These are phyloP conservation scores for Diaphora mendica DNA, from an alignment of 2,888 invertebrate genomes.

Conservation along the genomic window DNA sequence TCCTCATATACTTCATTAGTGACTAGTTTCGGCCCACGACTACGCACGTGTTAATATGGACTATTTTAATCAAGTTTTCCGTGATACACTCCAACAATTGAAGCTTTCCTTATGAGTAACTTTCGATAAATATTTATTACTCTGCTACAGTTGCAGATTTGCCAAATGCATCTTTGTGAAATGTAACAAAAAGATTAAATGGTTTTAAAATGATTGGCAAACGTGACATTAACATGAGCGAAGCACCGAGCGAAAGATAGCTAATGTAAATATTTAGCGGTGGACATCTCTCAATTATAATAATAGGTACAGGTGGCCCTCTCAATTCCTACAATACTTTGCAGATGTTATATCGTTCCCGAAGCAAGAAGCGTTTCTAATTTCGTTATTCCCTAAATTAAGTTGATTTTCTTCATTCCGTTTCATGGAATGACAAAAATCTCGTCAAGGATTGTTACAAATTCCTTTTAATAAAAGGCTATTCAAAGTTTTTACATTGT, in stretches of 20 bases:
- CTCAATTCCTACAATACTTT: conserved; percentile 9
- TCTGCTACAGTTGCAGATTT: background rate
- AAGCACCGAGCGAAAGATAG: background rate
- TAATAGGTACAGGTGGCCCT: background rate
- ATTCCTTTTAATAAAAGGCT: conserved; percentile 30
- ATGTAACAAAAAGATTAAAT: too few relatives aligned
- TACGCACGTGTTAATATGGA: background rate
- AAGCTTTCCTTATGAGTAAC: too few relatives aligned
- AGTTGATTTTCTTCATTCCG: conserved; percentile 15
- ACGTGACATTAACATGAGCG: background rate
- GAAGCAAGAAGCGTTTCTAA: conserved; percentile 10
- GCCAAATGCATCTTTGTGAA: too few relatives aligned
- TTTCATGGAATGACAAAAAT: conserved; percentile 20
- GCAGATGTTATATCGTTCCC: conserved; percentile 1
- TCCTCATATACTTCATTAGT: too few relatives aligned
- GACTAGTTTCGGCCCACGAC: background rate
- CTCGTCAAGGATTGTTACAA: conserved; percentile 27
- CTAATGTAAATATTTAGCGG: background rate
- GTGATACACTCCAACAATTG: background rate
- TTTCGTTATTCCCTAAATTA: conserved; percentile 18
- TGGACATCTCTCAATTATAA: conserved; percentile 2
- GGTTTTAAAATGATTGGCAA: too few relatives aligned
- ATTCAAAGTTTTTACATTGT: conserved; percentile 22
- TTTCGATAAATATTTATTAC: background rate
- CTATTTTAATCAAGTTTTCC: background rate